Evolutionary conservation across 92 coral and sea anemone genomes (phyloP).

Genomic region (Parazoanthus swiftii): DNA sequence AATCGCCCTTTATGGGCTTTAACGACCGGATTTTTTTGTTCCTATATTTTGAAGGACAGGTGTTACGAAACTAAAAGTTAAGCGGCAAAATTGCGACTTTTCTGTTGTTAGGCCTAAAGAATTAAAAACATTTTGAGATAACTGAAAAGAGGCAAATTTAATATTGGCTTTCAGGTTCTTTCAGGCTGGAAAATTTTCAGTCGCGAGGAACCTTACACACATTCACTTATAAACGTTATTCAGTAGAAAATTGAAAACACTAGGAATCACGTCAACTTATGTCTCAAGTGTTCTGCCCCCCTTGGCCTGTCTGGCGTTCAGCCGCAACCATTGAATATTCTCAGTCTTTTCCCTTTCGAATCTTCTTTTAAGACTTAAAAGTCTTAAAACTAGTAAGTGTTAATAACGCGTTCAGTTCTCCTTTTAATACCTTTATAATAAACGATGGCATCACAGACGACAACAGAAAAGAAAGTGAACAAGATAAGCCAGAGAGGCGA

Average conservation of each 20-base stretch:
- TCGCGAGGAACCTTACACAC: neutral
- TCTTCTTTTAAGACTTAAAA: too few species aligned
- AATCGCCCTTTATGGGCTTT: too few species aligned
- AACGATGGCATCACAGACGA: neutral
- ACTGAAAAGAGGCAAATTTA: neutral
- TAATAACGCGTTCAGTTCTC: too few species aligned
- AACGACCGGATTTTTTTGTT: too few species aligned
- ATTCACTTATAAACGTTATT: too few species aligned
- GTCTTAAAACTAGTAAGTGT: neutral
- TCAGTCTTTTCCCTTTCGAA: neutral
- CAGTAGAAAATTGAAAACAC: too few species aligned
- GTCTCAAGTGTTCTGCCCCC: neutral
- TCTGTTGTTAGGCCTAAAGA: neutral
- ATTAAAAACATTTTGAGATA: neutral
- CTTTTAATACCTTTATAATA: too few species aligned
- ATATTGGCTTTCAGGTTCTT: neutral
- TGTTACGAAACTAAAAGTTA: too few species aligned
- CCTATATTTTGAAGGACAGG: too few species aligned
- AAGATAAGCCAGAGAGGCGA: slow-evolving; percentile 32
- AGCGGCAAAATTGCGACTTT: neutral
- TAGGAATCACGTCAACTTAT: neutral
- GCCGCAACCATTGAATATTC: neutral
- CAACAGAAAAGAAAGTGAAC: slow-evolving; percentile 27
- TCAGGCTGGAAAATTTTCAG: neutral
- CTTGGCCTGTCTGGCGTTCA: neutral